These are phyloP conservation scores for Hanleya hanleyi DNA, from an alignment of 2,888 invertebrate species.

Conservation along the genomic window DNA sequence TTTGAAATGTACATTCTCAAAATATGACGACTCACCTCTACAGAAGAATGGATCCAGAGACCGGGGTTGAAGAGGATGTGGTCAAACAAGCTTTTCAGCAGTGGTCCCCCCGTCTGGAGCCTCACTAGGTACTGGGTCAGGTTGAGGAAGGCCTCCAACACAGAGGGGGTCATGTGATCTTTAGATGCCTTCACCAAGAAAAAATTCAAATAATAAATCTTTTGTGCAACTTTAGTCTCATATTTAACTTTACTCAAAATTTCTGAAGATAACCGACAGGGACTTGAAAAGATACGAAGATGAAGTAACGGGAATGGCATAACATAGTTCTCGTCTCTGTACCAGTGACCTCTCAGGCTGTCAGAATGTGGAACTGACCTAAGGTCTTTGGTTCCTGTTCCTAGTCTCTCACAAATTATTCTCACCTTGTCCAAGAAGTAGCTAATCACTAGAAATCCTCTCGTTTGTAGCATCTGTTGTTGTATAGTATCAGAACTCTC, in stretches of 20 bases:
- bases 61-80: slow-evolving; percentile 99
- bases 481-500: slow-evolving; percentile 98
- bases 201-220: neutral
- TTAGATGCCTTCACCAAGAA: slow-evolving; percentile 62
- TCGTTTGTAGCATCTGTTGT: slow-evolving; percentile 99
- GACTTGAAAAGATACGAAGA: too few relatives aligned
- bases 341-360: too few relatives aligned
- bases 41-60: slow-evolving; percentile 98
- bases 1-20: too few relatives aligned
- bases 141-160: slow-evolving; percentile 80
- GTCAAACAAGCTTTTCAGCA: slow-evolving; percentile 91
- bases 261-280: neutral
- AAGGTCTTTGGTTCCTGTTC: too few relatives aligned
- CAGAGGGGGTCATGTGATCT: slow-evolving; percentile 95
- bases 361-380: too few relatives aligned
- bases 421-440: slow-evolving; percentile 91
- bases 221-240: neutral
- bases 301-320: too few relatives aligned
- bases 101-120: slow-evolving; percentile 63
- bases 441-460: slow-evolving; percentile 98
- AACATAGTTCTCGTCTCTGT: too few relatives aligned
- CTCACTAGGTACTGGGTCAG: slow-evolving; percentile 73
- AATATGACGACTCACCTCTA: slow-evolving; percentile 89
- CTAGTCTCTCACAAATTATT: too few relatives aligned
- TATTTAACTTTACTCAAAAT: neutral